Base-by-base conservation (phyloP, 2,797 vertebrate species). In the Danionella dracula region DNA sequence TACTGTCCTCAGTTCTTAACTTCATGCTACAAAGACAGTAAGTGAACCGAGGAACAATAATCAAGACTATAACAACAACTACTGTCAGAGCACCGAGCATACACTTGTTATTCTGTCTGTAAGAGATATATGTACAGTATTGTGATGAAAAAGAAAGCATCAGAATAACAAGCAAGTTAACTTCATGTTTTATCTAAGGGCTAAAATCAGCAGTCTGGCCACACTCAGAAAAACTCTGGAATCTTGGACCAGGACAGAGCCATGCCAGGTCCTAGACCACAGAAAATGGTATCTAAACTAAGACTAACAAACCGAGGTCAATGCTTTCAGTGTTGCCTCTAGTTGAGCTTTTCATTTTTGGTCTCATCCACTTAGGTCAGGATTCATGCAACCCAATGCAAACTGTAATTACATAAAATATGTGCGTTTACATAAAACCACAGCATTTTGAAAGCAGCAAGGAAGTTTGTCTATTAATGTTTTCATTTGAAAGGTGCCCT, bases 1-100 rank as follows among this genome's bases (percentile, higher is more conserved):
- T n/a, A n/a, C n/a, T n/a, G n/a, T n/a, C n/a, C n/a, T 21, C 48
- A 68, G 46, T 49, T 50, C 55, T 68, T 60, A 62, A 46, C 56
- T 62, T 19, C 41, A 54, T 66, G 66, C 45, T 72, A 66, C 66
- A 53, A 38, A 66, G 16, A 53, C 29, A 35, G 16, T 49, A 41
- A 51, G 44, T 9, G 31, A 57, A 58, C n/a, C 34, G 55, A 37
- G 40, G 34, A 15, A 19, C n/a, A 56, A 66, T n/a, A n/a, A n/a
- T n/a, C n/a, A n/a, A n/a, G n/a, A n/a, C n/a, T n/a, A n/a, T n/a
- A n/a, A n/a, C n/a, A n/a, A n/a, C n/a, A n/a, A n/a, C n/a, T n/a
- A n/a, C n/a, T n/a, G n/a, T n/a, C n/a, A n/a, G n/a, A n/a, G n/a
- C n/a, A n/a, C n/a, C n/a, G n/a, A n/a, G n/a, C n/a, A n/a, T n/a